Conservation (phyloP, 2,888 invertebrate species). For the Coremacera marginata region DNA sequence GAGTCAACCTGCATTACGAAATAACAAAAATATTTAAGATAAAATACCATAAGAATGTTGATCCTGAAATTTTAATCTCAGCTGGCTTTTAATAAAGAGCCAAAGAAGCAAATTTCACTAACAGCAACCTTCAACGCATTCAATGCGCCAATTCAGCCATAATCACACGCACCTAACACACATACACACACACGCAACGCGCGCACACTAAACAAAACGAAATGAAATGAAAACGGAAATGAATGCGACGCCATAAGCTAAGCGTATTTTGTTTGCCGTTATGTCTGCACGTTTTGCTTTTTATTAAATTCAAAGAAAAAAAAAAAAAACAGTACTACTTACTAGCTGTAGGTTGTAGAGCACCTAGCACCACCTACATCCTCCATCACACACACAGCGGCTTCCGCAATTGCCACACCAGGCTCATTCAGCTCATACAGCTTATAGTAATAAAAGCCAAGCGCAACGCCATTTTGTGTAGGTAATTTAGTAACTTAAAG, state of each 20-base stretch:
- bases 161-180: neutral
- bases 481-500: slow-evolving; percentile 26
- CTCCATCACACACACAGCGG: neutral
- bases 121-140: neutral
- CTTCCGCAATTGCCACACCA: neutral
- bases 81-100: too few species aligned
- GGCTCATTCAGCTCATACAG: neutral
- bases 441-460: neutral
- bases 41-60: too few species aligned
- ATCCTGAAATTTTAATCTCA: too few species aligned
- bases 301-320: slow-evolving; percentile 3
- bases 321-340: neutral
- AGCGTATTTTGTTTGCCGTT: slow-evolving; percentile 22
- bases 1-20: too few species aligned
- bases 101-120: neutral
- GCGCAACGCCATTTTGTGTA: slow-evolving; percentile 17
- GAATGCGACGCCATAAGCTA: slow-evolving; percentile 18
- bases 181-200: neutral
- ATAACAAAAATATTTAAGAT: too few species aligned
- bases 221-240: slow-evolving; percentile 15
- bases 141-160: neutral
- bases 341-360: neutral
- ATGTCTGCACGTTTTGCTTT: slow-evolving; percentile 29
- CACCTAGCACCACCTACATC: neutral
- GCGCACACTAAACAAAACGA: slow-evolving; percentile 4